Percentiles rank a stretch among this genome's conserved stretches.
Conservation (phyloP, 2,888 invertebrate species). For the Mesorhabditis sp. region DNA sequence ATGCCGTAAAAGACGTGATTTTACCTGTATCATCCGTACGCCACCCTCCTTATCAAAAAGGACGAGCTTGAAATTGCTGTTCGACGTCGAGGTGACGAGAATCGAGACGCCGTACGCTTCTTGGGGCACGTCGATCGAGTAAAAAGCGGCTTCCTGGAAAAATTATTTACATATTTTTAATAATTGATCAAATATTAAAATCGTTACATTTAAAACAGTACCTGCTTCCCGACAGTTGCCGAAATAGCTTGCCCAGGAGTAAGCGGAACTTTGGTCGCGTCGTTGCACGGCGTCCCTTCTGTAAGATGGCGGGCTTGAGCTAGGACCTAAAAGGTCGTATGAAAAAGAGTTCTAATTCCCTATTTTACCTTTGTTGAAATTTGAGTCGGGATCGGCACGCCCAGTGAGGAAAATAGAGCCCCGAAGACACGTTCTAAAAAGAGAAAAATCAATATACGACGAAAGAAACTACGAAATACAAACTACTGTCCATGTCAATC, state of each 20-base stretch:
- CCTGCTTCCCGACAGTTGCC: conserved; percentile 47
- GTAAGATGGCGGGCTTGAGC: conserved; percentile 50
- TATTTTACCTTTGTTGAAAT: conserved; percentile 51
- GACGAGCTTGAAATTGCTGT: conserved; percentile 58
- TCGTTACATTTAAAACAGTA: conserved; percentile 9
- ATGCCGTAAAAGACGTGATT: not conserved
- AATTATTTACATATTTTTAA: not conserved
- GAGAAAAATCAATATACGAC: not conserved
- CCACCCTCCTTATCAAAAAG: conserved; percentile 58
- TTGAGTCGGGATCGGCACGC: conserved; percentile 58
- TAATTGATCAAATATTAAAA: not conserved
- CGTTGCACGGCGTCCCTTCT: conserved; percentile 31
- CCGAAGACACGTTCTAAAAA: conserved; percentile 55
- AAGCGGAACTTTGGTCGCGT: conserved; percentile 24
- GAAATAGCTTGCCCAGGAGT: conserved; percentile 38
- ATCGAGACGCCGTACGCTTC: conserved; percentile 52
- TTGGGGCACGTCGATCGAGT: conserved; percentile 38
- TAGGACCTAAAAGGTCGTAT: conserved; percentile 27
- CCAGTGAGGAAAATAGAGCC: conserved; percentile 57
- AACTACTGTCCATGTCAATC: not conserved
- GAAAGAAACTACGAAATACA: not conserved
- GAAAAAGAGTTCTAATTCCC: not conserved
- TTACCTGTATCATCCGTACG: conserved; percentile 53
- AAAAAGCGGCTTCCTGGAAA: conserved; percentile 53
- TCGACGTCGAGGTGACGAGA: conserved; percentile 48